These are phyloP conservation scores for Coreius guichenoti DNA, from an alignment of 2,797 vertebrate genomes.

Conservation along the genomic window DNA sequence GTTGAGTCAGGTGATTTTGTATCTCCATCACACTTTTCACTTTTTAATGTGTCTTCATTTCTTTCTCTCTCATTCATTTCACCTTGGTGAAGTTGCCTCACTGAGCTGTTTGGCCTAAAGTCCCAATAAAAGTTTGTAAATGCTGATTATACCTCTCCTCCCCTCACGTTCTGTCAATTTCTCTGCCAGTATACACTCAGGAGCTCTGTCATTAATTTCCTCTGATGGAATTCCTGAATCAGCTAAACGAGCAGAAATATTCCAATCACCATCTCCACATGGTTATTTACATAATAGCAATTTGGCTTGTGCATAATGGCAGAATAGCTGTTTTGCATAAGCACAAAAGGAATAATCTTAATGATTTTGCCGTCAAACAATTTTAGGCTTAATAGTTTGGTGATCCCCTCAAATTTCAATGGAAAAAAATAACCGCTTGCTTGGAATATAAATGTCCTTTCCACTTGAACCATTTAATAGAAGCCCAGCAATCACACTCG, in stretches of 20 bases:
- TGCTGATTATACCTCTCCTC: constrained; percentile 24
- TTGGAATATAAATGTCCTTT: constrained; percentile 4
- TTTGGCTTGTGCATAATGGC: constrained; percentile 42
- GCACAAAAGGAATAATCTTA: constrained; percentile 32
- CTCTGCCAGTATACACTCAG: constrained; percentile 8
- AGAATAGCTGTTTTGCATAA: constrained; percentile 45
- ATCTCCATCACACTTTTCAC: neutral
- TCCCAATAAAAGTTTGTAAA: constrained; percentile 14
- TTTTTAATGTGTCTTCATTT: neutral
- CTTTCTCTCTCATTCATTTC: neutral
- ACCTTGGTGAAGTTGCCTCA: constrained; percentile 30
- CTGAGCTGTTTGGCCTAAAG: constrained; percentile 19
- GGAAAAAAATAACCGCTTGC: neutral
- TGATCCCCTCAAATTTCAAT: constrained; percentile 2
- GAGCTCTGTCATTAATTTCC: constrained; percentile 41
- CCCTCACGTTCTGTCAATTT: neutral
- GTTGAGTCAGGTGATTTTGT: constrained; percentile 20
- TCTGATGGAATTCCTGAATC: constrained; percentile 24
- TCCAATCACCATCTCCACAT: constrained; percentile 33
- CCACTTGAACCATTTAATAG: neutral
- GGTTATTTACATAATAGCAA: constrained; percentile 54
- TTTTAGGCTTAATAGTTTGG: constrained; percentile 22
- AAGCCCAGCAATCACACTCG: neutral
- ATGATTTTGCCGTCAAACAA: constrained; percentile 1
- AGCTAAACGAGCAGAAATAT: constrained; percentile 40